These are phyloP conservation scores for Gortyna flavago DNA, from an alignment of 2,888 invertebrate species.

Conservation along the genomic window DNA sequence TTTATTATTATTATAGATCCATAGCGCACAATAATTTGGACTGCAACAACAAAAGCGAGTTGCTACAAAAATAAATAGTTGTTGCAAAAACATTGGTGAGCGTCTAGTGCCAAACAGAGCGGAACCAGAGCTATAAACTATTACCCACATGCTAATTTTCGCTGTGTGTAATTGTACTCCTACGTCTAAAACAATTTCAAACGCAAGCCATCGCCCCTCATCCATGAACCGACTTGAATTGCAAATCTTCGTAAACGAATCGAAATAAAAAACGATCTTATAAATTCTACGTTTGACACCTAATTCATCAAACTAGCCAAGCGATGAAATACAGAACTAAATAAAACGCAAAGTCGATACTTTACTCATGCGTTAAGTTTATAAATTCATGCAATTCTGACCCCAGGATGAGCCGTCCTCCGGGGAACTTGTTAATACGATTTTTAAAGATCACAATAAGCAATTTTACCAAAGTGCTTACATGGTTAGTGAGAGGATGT, in stretches of 20 bases:
- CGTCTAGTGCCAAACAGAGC: conserved; percentile 86
- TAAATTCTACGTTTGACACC: conserved; percentile 74
- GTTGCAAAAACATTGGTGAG: conserved; percentile 87
- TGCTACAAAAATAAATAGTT: conserved; percentile 83
- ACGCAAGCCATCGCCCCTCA: conserved; percentile 83
- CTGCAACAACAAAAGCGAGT: conserved; percentile 80
- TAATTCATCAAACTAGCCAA: conserved; percentile 77
- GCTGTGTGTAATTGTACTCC: conserved; percentile 82
- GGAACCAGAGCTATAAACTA: conserved; percentile 86
- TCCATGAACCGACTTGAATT: conserved; percentile 81
- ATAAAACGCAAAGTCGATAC: conserved; percentile 55
- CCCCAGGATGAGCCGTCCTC: conserved; percentile 88
- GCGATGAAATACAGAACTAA: conserved; percentile 66
- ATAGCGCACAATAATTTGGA: conserved; percentile 47
- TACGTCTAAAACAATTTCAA: conserved; percentile 83
- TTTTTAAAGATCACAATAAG: conserved; percentile 68
- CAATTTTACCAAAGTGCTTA: conserved; percentile 75
- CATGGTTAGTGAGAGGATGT: conserved; percentile 84
- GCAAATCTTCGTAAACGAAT: conserved; percentile 71
- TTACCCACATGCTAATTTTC: conserved; percentile 89
- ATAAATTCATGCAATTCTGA: conserved; percentile 80
- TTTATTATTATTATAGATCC: conserved; percentile 22
- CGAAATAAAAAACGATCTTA: conserved; percentile 68
- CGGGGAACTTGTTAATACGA: conserved; percentile 75
- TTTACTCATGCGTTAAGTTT: conserved; percentile 72